Conservation (phyloP, 2,888 invertebrate species). For the Archips crataeganus region DNA sequence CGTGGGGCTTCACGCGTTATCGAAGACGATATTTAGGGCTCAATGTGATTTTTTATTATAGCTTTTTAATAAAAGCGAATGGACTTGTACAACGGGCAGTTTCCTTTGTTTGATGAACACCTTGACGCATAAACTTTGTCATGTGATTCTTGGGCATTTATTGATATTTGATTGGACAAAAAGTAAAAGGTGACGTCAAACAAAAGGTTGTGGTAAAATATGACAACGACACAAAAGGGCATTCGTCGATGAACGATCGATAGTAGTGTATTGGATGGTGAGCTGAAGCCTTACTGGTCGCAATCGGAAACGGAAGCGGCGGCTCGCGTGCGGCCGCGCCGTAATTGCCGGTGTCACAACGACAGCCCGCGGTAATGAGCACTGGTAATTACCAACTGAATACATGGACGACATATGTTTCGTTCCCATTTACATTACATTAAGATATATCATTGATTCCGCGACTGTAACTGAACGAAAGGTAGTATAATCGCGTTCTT, state of each 20-base stretch:
- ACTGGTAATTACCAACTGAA: slow-evolving; percentile 49
- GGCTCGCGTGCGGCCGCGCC: slow-evolving; percentile 68
- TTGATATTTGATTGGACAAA: slow-evolving; percentile 19
- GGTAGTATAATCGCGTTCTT: not conserved
- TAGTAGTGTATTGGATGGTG: slow-evolving; percentile 45
- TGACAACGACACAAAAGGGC: slow-evolving; percentile 5
- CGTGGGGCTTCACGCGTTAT: not conserved
- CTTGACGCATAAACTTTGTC: slow-evolving; percentile 4
- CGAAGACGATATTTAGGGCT: not conserved
- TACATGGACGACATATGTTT: slow-evolving; percentile 61
- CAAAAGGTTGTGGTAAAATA: slow-evolving; percentile 16
- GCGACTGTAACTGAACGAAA: not conserved
- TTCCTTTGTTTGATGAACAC: slow-evolving; percentile 19
- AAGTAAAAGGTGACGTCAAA: slow-evolving; percentile 2
- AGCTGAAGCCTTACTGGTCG: slow-evolving; percentile 63
- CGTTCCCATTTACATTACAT: slow-evolving; percentile 55
- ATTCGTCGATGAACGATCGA: slow-evolving; percentile 46
- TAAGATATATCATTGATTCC: slow-evolving; percentile 6
- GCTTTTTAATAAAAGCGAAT: not conserved
- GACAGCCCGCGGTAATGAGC: slow-evolving; percentile 51
- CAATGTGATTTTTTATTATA: not conserved
- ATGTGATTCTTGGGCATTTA: slow-evolving; percentile 15
- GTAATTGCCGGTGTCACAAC: slow-evolving; percentile 76
- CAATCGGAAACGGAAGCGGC: slow-evolving; percentile 77
- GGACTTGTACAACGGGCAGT: not conserved